Percentiles rank a stretch among this genome's conserved stretches.
Conservation (phyloP, 2,888 invertebrate species). For the Apodemia hepburni region DNA sequence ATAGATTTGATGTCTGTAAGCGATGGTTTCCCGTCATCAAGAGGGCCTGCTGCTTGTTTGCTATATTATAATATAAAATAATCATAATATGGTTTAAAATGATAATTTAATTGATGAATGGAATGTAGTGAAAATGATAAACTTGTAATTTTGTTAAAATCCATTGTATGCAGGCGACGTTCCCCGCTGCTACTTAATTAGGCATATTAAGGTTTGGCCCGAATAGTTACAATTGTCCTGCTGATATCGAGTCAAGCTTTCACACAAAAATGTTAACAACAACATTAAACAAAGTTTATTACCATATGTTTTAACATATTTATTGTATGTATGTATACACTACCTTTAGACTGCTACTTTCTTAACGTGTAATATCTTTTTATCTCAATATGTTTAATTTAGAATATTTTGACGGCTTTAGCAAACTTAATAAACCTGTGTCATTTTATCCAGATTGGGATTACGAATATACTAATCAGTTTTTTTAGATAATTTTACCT, state of each 20-base stretch:
- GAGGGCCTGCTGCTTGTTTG: no score
- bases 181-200: conserved; percentile 9
- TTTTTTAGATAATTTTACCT: no score
- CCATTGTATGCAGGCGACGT: background rate
- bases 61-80: background rate
- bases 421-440: no score
- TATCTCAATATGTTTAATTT: background rate
- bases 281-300: background rate
- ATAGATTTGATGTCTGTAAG: no score
- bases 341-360: background rate
- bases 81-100: background rate
- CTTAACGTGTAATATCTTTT: background rate
- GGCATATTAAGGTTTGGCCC: conserved; percentile 2
- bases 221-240: conserved; percentile 9
- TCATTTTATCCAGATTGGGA: no score
- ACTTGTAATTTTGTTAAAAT: background rate
- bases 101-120: background rate
- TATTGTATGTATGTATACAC: background rate
- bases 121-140: background rate
- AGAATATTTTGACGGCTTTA: no score
- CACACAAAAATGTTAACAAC: conserved; percentile 3
- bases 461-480: no score
- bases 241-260: background rate
- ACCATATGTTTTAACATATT: background rate
- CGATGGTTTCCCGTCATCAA: no score